phyloP scores from a whole-genome alignment of 2,797 vertebrate species.

The Paramormyrops hopkinsi region DNA sequence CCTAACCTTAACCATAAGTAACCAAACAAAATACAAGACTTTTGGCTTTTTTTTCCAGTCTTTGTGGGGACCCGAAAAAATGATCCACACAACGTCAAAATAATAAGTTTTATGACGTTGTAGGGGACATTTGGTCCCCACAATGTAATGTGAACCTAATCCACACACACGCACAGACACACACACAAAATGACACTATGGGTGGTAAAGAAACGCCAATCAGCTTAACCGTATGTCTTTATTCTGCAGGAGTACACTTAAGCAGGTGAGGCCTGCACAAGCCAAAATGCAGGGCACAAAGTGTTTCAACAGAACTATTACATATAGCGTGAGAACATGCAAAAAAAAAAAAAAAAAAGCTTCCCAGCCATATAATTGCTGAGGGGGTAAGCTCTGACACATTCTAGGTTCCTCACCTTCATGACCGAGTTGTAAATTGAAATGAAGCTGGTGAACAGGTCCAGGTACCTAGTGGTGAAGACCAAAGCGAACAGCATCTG shows the following conservation, averaged over 20 bases:
- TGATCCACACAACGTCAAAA: not conserved
- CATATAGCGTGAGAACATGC: not conserved
- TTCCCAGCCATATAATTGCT: not conserved
- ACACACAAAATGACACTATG: not conserved
- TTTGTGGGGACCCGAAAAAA: not conserved
- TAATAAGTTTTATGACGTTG: not conserved
- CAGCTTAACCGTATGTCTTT: not conserved
- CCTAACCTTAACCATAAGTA: not conserved
- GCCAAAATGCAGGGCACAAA: not conserved
- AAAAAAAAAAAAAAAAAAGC: not conserved
- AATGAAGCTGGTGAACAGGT: conserved; percentile 80
- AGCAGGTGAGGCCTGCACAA: not conserved
- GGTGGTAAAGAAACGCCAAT: not conserved
- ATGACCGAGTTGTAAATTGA: conserved; percentile 88
- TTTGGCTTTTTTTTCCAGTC: not conserved
- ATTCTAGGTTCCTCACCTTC: conserved; percentile 71
- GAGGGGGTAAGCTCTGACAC: not conserved
- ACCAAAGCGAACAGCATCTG: conserved; percentile 89
- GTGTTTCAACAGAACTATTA: not conserved
- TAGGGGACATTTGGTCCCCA: not conserved
- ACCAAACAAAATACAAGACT: not conserved
- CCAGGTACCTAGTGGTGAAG: conserved; percentile 90
- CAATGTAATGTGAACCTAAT: not conserved
- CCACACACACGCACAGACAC: not conserved
- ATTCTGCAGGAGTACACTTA: not conserved